phyloP scores from a whole-genome alignment of 2,113 vertebrate genomes.

The Axis porcinus region DNA sequence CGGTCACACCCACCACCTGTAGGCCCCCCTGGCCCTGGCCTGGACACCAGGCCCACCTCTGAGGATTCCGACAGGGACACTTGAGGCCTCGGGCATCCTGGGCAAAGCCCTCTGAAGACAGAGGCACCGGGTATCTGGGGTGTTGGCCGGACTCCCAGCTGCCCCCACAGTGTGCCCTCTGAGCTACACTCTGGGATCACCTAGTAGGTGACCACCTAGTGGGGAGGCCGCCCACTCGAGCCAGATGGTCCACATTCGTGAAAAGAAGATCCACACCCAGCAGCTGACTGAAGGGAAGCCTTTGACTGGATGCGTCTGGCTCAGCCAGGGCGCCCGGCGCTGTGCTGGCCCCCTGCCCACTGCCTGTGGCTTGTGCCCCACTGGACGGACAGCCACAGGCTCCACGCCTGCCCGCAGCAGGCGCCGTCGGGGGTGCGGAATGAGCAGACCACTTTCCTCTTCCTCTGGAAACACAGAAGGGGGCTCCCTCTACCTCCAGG shows the following conservation, averaged over 20 bases:
- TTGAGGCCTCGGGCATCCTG: not conserved
- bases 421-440: rapidly evolving
- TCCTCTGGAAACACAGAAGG: too few relatives aligned
- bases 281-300: not conserved
- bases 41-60: not conserved
- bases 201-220: rapidly evolving
- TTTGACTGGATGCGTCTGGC: not conserved
- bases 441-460: too few relatives aligned
- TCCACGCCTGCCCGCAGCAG: rapidly evolving
- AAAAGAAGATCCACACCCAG: not conserved
- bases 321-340: rapidly evolving
- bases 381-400: rapidly evolving
- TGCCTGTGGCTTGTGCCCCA: not conserved
- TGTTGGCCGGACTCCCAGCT: rapidly evolving
- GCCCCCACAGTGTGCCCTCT: not conserved
- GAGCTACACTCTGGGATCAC: rapidly evolving
- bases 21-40: not conserved
- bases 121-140: rapidly evolving
- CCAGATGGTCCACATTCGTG: rapidly evolving
- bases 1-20: not conserved
- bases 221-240: rapidly evolving
- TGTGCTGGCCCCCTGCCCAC: not conserved
- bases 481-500: not conserved
- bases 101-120: too few relatives aligned
- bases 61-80: not conserved